Conservation (phyloP, 2,888 invertebrate species). For the Invenusta paracnida region DNA sequence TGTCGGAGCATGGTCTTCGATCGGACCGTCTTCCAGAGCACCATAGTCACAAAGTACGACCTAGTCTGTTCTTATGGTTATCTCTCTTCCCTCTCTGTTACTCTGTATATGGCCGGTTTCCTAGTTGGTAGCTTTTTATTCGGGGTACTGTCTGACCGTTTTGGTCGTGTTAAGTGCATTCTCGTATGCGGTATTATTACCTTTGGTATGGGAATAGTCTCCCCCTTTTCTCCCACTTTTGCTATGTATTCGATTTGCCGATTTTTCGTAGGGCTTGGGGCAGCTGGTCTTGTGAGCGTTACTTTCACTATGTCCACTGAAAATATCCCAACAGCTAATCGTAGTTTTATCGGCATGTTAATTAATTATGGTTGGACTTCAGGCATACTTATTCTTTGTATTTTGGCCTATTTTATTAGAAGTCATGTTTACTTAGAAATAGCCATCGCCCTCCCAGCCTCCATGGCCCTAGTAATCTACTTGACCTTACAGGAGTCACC, state of each 20-base stretch:
- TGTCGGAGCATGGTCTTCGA: not conserved
- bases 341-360: not conserved
- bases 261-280: not conserved
- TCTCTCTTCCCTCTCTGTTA: not conserved
- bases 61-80: conserved; percentile 1
- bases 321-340: not conserved
- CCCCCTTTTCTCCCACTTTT: not conserved
- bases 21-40: not conserved
- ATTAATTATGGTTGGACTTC: not conserved
- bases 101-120: not conserved
- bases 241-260: not conserved
- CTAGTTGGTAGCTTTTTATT: not conserved
- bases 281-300: not conserved
- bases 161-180: not conserved
- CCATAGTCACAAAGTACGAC: conserved; percentile 13
- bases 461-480: not conserved
- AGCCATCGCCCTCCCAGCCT: not conserved
- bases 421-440: conserved; percentile 8
- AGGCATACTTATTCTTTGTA: not conserved
- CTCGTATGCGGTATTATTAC: not conserved
- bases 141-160: not conserved
- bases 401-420: not conserved
- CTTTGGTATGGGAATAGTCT: not conserved
- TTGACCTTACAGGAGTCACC: not conserved
- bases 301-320: conserved; percentile 4